Base-by-base conservation (phyloP, 2,888 invertebrate genomes). In the Heterodera filipjevi region DNA sequence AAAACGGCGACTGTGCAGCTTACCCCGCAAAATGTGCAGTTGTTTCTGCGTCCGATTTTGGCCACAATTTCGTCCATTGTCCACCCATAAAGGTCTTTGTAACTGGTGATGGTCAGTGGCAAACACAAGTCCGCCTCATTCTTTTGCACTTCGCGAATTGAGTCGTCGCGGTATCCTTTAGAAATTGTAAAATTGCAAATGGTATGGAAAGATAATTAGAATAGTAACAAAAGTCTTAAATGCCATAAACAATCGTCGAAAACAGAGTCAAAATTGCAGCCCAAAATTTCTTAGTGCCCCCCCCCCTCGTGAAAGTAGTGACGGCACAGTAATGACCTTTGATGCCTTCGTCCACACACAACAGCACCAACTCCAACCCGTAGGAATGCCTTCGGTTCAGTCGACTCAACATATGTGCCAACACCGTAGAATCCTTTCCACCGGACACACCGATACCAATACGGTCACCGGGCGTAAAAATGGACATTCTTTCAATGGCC, bases 41-140 rank as follows among this genome's bases (percentile, higher is more conserved):
- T 99, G 90, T 96, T 99, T 89, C 95, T 95, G 77, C 94, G 92
- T 0, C 94, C 93, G 79, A 91, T 92, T 89, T 92, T 90, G 83
- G 91, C 89, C 0, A 99, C 99, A 90, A 99, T 98, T 87, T 94
- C 94, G 91, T 99, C 99, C 96, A 97, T 97, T 5, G 98, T 97
- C 99, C 99, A 99, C 39, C 85, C 85, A 64, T 85, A 85, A 10
- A 85, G 71, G 35, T 86, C 79, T 70, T 79, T 77, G 64, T 96
- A 94, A 0, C 97, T 97, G 12, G 98, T 91, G 81, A 99, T 95
- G 91, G 95, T 96, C 66, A 99, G 91, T 0, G 95, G 94, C 91
- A 99, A 93, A 86, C 93, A 93, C 22, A 83, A 77, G 46, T 84
- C 84, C 19, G 53, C 33, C 66, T 83, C 81, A 46, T 79, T 85